phyloP scores from a whole-genome alignment of 1,140 invertebrate species.

The Drosophila ercepeae region DNA sequence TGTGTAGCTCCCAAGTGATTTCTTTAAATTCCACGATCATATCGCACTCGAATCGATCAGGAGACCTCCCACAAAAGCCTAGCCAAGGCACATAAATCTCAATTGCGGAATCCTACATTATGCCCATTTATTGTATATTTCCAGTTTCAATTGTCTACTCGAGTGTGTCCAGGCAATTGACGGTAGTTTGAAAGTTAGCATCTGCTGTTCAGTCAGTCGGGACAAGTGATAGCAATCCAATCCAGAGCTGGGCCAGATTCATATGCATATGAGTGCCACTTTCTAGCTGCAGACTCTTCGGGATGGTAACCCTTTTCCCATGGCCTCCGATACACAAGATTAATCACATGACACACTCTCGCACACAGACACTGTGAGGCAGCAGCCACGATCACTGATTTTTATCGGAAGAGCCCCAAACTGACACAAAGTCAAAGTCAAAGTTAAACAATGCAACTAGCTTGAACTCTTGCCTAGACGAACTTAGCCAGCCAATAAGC shows the following conservation, averaged over 20 bases:
- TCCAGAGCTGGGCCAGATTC: constrained; percentile 7
- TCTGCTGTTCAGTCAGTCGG: constrained; percentile 28
- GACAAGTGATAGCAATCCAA: constrained; percentile 50
- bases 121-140: constrained; percentile 38
- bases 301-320: constrained; percentile 57
- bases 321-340: constrained; percentile 58
- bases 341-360: constrained; percentile 53
- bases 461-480: constrained; percentile 62
- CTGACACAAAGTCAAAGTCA: constrained; percentile 78
- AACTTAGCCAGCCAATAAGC: constrained; percentile 20
- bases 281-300: constrained; percentile 50
- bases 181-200: constrained; percentile 53
- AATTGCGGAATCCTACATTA: constrained; percentile 53
- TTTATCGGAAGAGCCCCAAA: constrained; percentile 55
- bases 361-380: constrained; percentile 26
- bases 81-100: constrained; percentile 63
- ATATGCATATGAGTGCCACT: constrained; percentile 68
- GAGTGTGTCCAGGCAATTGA: constrained; percentile 41
- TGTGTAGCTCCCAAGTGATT: constrained; percentile 20
- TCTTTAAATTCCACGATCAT: constrained; percentile 23
- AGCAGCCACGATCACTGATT: constrained; percentile 66
- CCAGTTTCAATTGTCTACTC: constrained; percentile 52
- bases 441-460: constrained; percentile 77
- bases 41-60: constrained; percentile 52
- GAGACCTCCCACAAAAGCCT: constrained; percentile 45